These are phyloP conservation scores for Neuroterus valhalla DNA, from an alignment of 1,140 invertebrate species.

Conservation along the genomic window DNA sequence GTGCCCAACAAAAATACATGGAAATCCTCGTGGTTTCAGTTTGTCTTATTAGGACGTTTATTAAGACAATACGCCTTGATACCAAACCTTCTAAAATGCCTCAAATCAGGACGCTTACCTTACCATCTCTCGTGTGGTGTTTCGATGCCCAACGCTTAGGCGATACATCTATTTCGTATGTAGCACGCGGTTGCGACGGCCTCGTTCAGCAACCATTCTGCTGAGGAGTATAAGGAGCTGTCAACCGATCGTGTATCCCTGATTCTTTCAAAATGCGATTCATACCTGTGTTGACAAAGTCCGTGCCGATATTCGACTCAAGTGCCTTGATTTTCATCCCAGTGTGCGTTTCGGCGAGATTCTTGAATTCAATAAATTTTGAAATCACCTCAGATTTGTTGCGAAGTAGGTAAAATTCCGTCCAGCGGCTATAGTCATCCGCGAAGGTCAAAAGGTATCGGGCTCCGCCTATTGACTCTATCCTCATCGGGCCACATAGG, in stretches of 20 bases:
- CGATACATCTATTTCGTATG: slow-evolving; percentile 21
- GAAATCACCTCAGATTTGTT: slow-evolving; percentile 47
- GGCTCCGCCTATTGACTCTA: slow-evolving; percentile 39
- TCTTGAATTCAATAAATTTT: slow-evolving; percentile 51
- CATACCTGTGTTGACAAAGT: slow-evolving; percentile 49
- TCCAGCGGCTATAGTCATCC: slow-evolving; percentile 54
- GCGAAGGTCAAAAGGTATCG: slow-evolving; percentile 54
- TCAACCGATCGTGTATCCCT: slow-evolving; percentile 47
- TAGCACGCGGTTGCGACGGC: slow-evolving; percentile 52
- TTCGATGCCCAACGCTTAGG: too few species aligned
- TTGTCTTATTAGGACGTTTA: not conserved
- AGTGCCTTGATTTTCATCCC: too few species aligned
- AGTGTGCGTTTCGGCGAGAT: too few species aligned
- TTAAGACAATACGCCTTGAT: slow-evolving; percentile 21
- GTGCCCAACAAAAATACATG: not conserved
- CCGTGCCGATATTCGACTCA: too few species aligned
- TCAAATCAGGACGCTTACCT: too few species aligned
- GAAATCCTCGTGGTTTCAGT: not conserved
- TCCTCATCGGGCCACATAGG: slow-evolving; percentile 56
- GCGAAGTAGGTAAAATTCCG: slow-evolving; percentile 51
- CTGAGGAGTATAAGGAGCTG: slow-evolving; percentile 60
- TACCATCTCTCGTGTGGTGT: too few species aligned
- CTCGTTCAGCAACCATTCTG: slow-evolving; percentile 62
- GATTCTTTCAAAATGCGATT: slow-evolving; percentile 18
- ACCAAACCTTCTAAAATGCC: too few species aligned